Percentiles rank a stretch among this genome's conserved stretches.
phyloP scores from a whole-genome alignment of 2,113 vertebrate species.

The Oryzias melastigma region DNA sequence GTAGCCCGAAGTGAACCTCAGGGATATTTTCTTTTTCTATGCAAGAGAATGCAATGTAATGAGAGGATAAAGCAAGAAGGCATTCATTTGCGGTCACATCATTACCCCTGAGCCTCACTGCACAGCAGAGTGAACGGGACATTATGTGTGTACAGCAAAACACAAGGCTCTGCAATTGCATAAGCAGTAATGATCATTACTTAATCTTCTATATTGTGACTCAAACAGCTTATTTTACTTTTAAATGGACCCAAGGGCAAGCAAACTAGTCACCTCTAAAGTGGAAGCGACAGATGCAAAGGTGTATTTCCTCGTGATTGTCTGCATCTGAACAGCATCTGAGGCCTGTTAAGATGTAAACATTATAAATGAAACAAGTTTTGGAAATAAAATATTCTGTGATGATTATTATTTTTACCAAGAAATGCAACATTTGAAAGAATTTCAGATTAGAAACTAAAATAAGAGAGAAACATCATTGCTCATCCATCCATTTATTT shows the following conservation, averaged over 20 bases:
- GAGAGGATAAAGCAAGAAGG: constrained; percentile 4
- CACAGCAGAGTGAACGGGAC: constrained; percentile 9
- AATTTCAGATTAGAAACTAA: too few relatives aligned
- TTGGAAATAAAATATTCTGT: too few relatives aligned
- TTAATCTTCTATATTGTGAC: constrained; percentile 27
- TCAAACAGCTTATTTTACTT: constrained; percentile 30
- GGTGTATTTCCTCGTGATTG: background rate
- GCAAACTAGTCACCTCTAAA: constrained; percentile 4
- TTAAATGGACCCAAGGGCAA: constrained; percentile 14
- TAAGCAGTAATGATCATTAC: constrained; percentile 29
- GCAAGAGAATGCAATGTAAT: constrained; percentile 12
- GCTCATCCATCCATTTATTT: too few relatives aligned
- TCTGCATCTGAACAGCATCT: too few relatives aligned
- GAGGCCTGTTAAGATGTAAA: too few relatives aligned
- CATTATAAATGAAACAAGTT: too few relatives aligned
- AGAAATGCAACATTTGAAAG: too few relatives aligned
- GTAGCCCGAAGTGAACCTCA: constrained; percentile 45
- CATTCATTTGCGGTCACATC: constrained; percentile 5
- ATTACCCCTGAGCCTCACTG: constrained; percentile 20
- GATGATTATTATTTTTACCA: too few relatives aligned
- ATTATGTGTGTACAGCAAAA: constrained; percentile 32
- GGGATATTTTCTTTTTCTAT: constrained; percentile 22
- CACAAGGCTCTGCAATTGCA: constrained; percentile 11
- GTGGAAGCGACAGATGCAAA: background rate
- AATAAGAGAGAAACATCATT: too few relatives aligned